Conservation (phyloP, 2,797 vertebrate species). For the Hafferia zeledoni region DNA sequence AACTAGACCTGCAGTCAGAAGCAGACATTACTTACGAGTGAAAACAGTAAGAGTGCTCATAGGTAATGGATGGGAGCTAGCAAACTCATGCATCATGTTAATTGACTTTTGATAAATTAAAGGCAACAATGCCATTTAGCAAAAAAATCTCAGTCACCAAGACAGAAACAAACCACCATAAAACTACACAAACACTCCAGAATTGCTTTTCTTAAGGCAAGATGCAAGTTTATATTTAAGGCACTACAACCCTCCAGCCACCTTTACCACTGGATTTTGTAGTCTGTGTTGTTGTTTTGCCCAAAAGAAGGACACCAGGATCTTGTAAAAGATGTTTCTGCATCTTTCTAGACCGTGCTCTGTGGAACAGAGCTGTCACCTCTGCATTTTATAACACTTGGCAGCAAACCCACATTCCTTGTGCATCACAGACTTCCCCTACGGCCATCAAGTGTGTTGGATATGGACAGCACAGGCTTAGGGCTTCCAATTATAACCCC, state of each 20-base stretch:
- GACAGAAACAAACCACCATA: neutral
- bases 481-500: neutral
- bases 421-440: constrained; percentile 41
- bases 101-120: neutral
- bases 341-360: neutral
- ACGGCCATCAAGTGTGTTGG: neutral
- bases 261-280: neutral
- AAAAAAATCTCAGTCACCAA: neutral
- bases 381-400: constrained; percentile 16
- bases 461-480: neutral
- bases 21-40: neutral
- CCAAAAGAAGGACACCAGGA: neutral
- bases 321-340: neutral
- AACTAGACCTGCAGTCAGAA: neutral
- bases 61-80: neutral
- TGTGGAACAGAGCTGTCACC: constrained; percentile 3
- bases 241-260: neutral
- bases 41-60: neutral
- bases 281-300: neutral
- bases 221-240: neutral
- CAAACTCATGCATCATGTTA: neutral
- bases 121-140: neutral
- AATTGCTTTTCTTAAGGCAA: neutral
- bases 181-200: neutral
- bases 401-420: constrained; percentile 41